Conservation (phyloP, 1,140 invertebrate species). For the Lamellibrachia luymesi region DNA sequence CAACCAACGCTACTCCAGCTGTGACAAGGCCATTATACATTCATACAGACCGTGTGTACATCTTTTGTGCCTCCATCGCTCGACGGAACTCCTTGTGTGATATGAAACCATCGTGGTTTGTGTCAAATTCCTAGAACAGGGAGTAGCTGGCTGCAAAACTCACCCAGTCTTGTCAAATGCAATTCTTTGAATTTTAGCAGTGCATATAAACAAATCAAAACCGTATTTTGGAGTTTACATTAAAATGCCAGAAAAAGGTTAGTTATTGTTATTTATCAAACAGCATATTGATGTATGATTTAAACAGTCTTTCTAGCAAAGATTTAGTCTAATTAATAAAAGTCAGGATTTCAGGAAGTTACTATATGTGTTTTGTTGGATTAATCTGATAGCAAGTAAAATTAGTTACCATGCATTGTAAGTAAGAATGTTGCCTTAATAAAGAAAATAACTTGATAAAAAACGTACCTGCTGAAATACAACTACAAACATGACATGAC, state of each 20-base stretch:
- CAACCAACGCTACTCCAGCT: background rate
- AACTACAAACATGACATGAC: background rate
- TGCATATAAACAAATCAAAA: background rate
- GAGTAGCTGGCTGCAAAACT: background rate
- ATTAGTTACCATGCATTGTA: background rate
- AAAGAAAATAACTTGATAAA: background rate
- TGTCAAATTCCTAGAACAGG: slow-evolving; percentile 80
- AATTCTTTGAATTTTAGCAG: background rate
- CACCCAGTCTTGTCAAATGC: background rate
- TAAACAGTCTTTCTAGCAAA: background rate
- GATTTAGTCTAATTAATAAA: background rate
- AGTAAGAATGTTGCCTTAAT: no score
- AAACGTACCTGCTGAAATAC: background rate
- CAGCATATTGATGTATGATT: background rate
- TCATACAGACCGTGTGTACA: slow-evolving; percentile 69
- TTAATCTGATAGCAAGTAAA: background rate
- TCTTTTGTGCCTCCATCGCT: slow-evolving; percentile 99
- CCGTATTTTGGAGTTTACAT: background rate
- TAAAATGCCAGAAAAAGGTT: background rate
- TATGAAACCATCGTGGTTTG: slow-evolving; percentile 96
- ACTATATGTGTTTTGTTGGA: background rate
- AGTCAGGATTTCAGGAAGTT: no score
- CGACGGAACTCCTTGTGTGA: slow-evolving; percentile 97
- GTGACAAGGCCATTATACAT: background rate
- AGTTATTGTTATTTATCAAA: background rate